Percentiles rank a stretch among this genome's conserved stretches.
phyloP scores from a whole-genome alignment of 2,797 vertebrate genomes.

The Phataginus tetradactyla region DNA sequence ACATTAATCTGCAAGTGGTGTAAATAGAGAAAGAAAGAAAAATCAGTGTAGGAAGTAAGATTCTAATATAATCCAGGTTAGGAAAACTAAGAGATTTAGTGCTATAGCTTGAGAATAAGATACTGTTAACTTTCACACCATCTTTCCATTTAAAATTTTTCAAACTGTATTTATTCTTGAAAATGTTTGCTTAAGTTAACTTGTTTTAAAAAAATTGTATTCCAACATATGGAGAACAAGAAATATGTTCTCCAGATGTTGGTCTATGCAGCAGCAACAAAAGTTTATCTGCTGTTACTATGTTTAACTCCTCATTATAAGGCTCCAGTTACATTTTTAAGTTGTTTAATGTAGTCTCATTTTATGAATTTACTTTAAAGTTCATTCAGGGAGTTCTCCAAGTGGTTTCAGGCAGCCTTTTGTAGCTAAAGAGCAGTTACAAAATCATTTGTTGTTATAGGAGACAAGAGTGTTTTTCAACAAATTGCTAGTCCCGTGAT shows the following conservation, averaged over 20 bases:
- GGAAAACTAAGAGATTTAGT: background rate
- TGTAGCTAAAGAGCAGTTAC: constrained; percentile 39
- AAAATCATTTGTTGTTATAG: constrained; percentile 68
- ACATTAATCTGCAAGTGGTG: background rate
- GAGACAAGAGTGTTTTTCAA: constrained; percentile 66
- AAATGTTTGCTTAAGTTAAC: constrained; percentile 24
- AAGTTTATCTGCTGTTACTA: constrained; percentile 18
- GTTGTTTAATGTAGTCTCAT: constrained; percentile 51
- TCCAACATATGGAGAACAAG: background rate
- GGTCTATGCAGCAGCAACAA: background rate
- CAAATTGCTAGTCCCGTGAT: constrained; percentile 56
- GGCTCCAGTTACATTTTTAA: constrained; percentile 31
- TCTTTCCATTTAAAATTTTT: background rate
- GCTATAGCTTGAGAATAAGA: background rate
- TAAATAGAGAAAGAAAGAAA: background rate
- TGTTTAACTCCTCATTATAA: constrained; percentile 38
- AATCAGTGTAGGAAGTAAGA: background rate
- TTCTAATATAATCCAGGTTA: background rate
- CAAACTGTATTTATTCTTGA: background rate
- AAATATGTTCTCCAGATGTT: constrained; percentile 4
- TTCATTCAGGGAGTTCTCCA: constrained; percentile 50
- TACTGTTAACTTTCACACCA: background rate
- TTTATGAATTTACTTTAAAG: constrained; percentile 60
- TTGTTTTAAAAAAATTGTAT: constrained; percentile 16
- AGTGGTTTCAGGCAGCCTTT: background rate